Conservation (phyloP, 2,888 invertebrate genomes). For the Mythimna pallens region DNA sequence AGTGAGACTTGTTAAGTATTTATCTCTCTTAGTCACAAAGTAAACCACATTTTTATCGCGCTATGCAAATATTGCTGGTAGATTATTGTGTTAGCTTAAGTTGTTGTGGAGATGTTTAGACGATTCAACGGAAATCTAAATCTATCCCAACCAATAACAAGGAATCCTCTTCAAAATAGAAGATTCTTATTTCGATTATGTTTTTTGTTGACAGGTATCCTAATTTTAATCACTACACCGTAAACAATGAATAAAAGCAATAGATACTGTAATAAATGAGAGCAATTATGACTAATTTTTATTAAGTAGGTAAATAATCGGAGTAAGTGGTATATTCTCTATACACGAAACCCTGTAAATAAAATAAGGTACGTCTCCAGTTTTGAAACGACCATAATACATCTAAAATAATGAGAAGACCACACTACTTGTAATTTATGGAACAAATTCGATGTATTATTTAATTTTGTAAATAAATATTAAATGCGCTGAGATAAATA, state of each 20-base stretch:
- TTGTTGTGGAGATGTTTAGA: not conserved
- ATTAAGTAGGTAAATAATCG: too few relatives aligned
- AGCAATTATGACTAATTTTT: not conserved
- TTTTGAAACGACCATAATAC: not conserved
- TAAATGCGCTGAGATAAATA: not conserved
- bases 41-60: constrained; percentile 52
- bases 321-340: too few relatives aligned
- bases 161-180: not conserved
- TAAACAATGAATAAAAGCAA: not conserved
- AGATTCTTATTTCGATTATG: not conserved
- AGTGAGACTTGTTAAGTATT: constrained; percentile 31
- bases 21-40: constrained; percentile 48
- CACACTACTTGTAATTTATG: not conserved
- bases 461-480: constrained; percentile 3
- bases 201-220: not conserved
- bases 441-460: not conserved
- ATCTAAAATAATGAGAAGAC: not conserved
- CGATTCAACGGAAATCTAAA: not conserved
- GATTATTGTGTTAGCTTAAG: constrained; percentile 18
- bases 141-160: not conserved
- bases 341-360: too few relatives aligned
- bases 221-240: not conserved
- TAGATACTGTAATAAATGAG: too few relatives aligned
- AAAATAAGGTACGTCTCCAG: too few relatives aligned
- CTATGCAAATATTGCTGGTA: constrained; percentile 40